Conservation (phyloP, 2,888 invertebrate genomes). For the Smittia sp. region DNA sequence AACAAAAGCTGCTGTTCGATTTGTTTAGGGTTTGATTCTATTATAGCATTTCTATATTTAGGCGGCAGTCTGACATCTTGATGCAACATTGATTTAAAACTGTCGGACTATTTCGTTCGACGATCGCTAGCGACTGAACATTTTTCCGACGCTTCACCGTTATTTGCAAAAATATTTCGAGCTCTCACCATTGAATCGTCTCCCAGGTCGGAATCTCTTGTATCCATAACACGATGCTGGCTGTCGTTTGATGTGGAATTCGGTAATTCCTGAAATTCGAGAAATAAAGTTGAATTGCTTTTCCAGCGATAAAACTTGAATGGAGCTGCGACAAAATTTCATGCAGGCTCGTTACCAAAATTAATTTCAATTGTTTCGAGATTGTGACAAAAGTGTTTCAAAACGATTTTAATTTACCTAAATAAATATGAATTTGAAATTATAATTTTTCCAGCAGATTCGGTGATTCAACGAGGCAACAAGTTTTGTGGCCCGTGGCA, state of each 20-base stretch:
- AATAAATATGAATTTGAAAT: conserved; percentile 24
- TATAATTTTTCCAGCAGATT: conserved; percentile 17
- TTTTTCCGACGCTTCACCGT: no score
- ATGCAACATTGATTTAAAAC: no score
- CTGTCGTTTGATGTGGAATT: background rate
- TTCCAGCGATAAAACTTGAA: background rate
- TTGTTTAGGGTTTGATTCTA: no score
- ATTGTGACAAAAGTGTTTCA: conserved; percentile 32
- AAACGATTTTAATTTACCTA: conserved; percentile 38
- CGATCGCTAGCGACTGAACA: no score
- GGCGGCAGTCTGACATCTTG: no score
- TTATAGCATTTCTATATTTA: no score
- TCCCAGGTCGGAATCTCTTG: conserved; percentile 69
- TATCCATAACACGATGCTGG: conserved; percentile 35
- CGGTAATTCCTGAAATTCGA: background rate
- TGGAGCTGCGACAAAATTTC: background rate
- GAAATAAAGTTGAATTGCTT: background rate
- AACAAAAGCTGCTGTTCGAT: no score
- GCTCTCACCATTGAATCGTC: conserved; percentile 72
- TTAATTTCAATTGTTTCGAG: conserved; percentile 31
- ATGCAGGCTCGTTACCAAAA: conserved; percentile 35
- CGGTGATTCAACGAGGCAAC: conserved; percentile 19
- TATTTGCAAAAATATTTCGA: background rate
- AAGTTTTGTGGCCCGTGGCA: conserved; percentile 24
- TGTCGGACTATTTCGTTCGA: no score